Conservation (phyloP, 2,888 invertebrate genomes). For the Deilephila porcellus region DNA sequence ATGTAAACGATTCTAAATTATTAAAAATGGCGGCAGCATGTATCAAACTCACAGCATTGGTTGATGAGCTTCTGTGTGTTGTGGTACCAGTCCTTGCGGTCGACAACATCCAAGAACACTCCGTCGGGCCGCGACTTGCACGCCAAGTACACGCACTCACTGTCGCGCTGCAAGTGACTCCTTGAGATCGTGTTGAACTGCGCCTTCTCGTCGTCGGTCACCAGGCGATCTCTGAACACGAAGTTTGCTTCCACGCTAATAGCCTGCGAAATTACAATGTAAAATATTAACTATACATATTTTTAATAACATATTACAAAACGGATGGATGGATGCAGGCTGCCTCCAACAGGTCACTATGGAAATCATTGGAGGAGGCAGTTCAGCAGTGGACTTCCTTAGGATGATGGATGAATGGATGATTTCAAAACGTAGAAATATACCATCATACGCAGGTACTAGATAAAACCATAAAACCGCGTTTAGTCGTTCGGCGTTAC, state of each 20-base stretch:
- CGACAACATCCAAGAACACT: conserved; percentile 70
- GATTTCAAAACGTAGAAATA: too few relatives aligned
- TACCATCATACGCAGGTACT: too few relatives aligned
- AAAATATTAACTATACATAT: too few relatives aligned
- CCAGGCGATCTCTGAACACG: conserved; percentile 90
- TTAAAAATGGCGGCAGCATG: neutral
- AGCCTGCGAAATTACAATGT: conserved; percentile 75
- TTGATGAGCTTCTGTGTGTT: conserved; percentile 86
- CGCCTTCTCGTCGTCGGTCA: conserved; percentile 86
- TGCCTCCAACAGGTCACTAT: too few relatives aligned
- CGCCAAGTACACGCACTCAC: conserved; percentile 58
- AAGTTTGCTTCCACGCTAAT: conserved; percentile 90
- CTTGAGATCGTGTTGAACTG: conserved; percentile 87
- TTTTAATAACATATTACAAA: too few relatives aligned
- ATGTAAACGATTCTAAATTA: neutral
- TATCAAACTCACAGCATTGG: conserved; percentile 85
- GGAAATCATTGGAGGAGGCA: too few relatives aligned
- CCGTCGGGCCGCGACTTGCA: conserved; percentile 65
- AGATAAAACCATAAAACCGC: too few relatives aligned
- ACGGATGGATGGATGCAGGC: too few relatives aligned
- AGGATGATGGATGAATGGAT: too few relatives aligned
- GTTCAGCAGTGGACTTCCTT: too few relatives aligned
- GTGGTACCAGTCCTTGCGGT: conserved; percentile 86
- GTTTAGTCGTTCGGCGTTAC: too few relatives aligned
- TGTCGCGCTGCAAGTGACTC: conserved; percentile 66